Percentiles rank a stretch among this genome's conserved stretches.
phyloP scores from a whole-genome alignment of 2,888 invertebrate species.

The Deilephila porcellus region DNA sequence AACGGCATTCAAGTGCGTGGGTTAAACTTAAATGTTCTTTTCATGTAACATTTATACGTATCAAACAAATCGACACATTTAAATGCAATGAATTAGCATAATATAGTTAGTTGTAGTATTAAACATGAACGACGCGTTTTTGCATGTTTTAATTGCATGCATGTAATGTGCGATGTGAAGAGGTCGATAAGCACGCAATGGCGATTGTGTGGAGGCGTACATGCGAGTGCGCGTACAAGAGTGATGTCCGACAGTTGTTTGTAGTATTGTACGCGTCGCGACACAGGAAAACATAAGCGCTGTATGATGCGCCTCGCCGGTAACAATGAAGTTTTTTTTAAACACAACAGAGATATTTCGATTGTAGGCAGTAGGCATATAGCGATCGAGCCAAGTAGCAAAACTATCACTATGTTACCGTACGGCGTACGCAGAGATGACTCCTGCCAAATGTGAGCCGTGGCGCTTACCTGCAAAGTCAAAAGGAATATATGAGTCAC shows the following conservation, averaged over 20 bases:
- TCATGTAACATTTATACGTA: constrained; percentile 12
- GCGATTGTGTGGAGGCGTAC: constrained; percentile 48
- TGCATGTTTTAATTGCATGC: constrained; percentile 43
- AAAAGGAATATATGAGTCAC: constrained; percentile 52
- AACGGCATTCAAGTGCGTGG: constrained; percentile 27
- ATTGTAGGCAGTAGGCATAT: background rate
- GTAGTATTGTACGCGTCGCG: constrained; percentile 55
- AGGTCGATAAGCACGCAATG: constrained; percentile 56
- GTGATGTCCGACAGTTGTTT: constrained; percentile 60
- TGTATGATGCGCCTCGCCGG: constrained; percentile 57
- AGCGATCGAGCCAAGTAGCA: constrained; percentile 26
- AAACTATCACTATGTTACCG: background rate
- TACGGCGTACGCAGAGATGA: background rate
- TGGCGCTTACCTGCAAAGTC: constrained; percentile 58
- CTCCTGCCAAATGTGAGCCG: constrained; percentile 36
- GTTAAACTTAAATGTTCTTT: constrained; percentile 18
- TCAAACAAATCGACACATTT: constrained; percentile 18
- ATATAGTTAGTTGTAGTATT: constrained; percentile 5
- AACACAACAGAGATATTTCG: constrained; percentile 20
- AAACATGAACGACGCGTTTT: constrained; percentile 17
- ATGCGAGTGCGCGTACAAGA: constrained; percentile 47
- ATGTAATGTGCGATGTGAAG: constrained; percentile 53
- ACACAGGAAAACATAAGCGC: constrained; percentile 64
- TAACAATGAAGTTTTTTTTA: constrained; percentile 71
- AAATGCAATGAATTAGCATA: background rate